Evolutionary conservation across 2,113 vertebrate genomes (phyloP).

Genomic region (Calidris pugnax): DNA sequence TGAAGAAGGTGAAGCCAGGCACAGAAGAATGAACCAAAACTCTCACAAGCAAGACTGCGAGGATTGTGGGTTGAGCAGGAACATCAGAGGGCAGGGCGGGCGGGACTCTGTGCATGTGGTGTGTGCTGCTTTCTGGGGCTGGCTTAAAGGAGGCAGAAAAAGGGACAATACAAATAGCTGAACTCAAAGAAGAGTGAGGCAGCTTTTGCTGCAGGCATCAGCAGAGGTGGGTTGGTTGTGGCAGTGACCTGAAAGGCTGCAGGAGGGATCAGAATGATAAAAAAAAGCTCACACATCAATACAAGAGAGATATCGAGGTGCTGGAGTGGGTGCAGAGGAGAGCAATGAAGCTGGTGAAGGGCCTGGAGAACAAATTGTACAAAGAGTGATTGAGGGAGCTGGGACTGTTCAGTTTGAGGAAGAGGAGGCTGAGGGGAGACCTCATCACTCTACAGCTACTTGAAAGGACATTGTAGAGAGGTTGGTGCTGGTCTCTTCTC

Average conservation of each 20-base stretch:
- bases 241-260: background rate
- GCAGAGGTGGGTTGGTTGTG: background rate
- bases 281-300: background rate
- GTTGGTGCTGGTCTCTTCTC: too few relatives aligned
- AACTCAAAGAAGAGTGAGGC: background rate
- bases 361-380: too few relatives aligned
- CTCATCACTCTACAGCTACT: too few relatives aligned
- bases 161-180: background rate
- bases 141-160: background rate
- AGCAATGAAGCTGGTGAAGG: too few relatives aligned
- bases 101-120: background rate
- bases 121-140: background rate
- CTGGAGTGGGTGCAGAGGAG: too few relatives aligned
- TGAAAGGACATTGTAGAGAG: too few relatives aligned
- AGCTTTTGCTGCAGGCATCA: background rate
- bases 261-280: background rate
- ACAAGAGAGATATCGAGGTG: too few relatives aligned
- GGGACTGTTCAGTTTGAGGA: too few relatives aligned
- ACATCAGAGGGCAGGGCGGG: fast-evolving
- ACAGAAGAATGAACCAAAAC: background rate
- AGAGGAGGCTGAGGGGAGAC: too few relatives aligned
- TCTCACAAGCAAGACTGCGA: background rate
- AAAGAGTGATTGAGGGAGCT: too few relatives aligned
- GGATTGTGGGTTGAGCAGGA: background rate
- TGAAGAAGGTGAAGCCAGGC: background rate